A percentile compares a stretch with the other conserved stretches of the same genome.
Conservation (phyloP, 2,797 vertebrate genomes). For the Periparus ater region DNA sequence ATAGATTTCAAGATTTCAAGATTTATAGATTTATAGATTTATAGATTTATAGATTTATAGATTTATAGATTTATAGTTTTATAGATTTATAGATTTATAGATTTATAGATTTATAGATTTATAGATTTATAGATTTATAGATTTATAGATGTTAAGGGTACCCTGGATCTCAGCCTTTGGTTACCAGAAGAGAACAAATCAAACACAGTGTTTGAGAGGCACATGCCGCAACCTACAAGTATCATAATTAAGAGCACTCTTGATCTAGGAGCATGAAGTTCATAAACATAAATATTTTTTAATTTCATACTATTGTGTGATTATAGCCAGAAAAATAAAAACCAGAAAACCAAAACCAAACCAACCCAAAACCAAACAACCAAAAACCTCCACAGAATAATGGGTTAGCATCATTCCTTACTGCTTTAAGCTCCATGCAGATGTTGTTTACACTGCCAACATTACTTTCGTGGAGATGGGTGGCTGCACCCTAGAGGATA, state of each 20-base stretch:
- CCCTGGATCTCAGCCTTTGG: neutral
- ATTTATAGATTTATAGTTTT: no score
- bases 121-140: neutral
- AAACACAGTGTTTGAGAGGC: neutral
- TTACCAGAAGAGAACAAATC: neutral
- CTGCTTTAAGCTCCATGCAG: neutral
- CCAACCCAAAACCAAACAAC: neutral
- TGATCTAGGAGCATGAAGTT: neutral
- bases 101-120: no score
- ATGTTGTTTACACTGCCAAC: neutral
- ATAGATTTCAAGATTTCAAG: no score
- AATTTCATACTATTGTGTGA: neutral
- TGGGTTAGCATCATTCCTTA: neutral
- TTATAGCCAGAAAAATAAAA: neutral
- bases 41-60: no score
- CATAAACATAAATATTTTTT: neutral
- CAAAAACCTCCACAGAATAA: neutral
- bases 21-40: no score
- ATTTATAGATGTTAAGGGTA: neutral
- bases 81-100: no score
- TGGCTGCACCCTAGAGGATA: neutral
- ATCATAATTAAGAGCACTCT: neutral
- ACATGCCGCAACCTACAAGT: neutral
- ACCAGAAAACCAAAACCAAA: rapidly evolving
- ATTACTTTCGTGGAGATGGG: neutral